Evolutionary conservation across 2,888 invertebrate genomes (phyloP).

Genomic region (Teleiodes luculella): DNA sequence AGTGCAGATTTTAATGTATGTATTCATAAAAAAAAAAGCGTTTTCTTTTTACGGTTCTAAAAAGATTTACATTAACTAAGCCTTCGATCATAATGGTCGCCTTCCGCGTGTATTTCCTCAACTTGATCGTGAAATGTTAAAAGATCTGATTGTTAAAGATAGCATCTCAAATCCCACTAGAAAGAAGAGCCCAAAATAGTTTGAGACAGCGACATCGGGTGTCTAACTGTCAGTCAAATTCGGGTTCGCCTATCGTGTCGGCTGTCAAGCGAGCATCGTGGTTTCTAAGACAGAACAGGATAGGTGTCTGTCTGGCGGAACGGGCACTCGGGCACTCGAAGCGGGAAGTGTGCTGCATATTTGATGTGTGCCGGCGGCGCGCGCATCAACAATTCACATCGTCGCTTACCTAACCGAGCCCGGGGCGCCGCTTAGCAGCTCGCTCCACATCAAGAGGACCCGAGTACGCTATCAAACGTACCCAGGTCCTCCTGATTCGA

Average conservation of each 20-base stretch:
- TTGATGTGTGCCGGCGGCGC: constrained; percentile 54
- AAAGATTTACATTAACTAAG: too few species aligned
- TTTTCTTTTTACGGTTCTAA: too few species aligned
- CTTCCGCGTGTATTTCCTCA: too few species aligned
- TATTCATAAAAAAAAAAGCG: too few species aligned
- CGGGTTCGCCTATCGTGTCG: constrained; percentile 34
- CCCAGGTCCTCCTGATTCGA: too few species aligned
- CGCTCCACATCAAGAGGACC: too few species aligned
- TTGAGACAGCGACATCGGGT: constrained; percentile 25
- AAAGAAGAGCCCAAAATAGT: constrained; percentile 28
- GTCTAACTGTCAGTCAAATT: constrained; percentile 27
- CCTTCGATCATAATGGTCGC: too few species aligned
- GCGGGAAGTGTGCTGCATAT: constrained; percentile 60
- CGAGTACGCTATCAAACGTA: too few species aligned
- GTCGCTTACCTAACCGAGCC: constrained; percentile 52
- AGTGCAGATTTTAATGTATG: too few species aligned
- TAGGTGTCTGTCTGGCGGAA: constrained; percentile 18
- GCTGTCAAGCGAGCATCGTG: constrained; percentile 40
- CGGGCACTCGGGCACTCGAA: constrained; percentile 35
- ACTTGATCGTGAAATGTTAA: too few species aligned
- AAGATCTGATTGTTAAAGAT: too few species aligned
- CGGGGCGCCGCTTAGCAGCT: constrained; percentile 46
- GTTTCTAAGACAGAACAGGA: constrained; percentile 28
- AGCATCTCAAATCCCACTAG: too few species aligned
- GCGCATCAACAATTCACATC: constrained; percentile 58